A percentile compares a stretch with the other conserved stretches of the same genome.
phyloP scores from a whole-genome alignment of 2,113 vertebrate genomes.

The Labeo rohita region DNA sequence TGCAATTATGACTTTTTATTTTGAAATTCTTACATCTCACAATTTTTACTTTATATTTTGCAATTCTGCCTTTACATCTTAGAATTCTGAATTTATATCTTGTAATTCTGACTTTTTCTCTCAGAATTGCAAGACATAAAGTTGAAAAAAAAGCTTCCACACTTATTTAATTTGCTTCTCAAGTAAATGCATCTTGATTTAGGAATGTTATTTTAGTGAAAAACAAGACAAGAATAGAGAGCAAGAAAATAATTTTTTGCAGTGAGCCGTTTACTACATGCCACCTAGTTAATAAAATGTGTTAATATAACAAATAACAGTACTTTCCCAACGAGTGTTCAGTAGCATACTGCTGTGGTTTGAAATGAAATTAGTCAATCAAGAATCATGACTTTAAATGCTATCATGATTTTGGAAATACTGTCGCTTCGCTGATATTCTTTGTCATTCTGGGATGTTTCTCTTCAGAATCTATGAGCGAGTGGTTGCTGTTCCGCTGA shows the following conservation, averaged over 20 bases:
- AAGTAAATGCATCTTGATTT: no score
- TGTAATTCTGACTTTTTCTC: neutral
- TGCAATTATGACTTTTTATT: no score
- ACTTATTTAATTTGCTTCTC: neutral
- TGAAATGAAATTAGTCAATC: neutral
- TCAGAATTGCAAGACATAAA: no score
- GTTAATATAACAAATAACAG: neutral
- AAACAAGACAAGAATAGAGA: no score
- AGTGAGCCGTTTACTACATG: neutral
- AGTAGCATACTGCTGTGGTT: neutral
- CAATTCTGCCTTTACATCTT: no score
- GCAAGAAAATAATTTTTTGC: neutral
- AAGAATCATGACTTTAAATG: neutral
- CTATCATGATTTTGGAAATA: neutral
- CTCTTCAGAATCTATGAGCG: slow-evolving; percentile 93
- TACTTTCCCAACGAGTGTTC: neutral
- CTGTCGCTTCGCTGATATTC: neutral
- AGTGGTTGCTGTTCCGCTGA: slow-evolving; percentile 88
- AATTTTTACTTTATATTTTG: no score
- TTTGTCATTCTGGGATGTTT: neutral
- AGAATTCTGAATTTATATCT: no score
- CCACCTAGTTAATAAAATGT: neutral
- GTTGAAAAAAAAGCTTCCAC: no score
- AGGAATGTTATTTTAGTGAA: no score
- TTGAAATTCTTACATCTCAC: no score